These are phyloP conservation scores for Microtus pennsylvanicus DNA, from an alignment of 2,113 vertebrate genomes.

Conservation along the genomic window DNA sequence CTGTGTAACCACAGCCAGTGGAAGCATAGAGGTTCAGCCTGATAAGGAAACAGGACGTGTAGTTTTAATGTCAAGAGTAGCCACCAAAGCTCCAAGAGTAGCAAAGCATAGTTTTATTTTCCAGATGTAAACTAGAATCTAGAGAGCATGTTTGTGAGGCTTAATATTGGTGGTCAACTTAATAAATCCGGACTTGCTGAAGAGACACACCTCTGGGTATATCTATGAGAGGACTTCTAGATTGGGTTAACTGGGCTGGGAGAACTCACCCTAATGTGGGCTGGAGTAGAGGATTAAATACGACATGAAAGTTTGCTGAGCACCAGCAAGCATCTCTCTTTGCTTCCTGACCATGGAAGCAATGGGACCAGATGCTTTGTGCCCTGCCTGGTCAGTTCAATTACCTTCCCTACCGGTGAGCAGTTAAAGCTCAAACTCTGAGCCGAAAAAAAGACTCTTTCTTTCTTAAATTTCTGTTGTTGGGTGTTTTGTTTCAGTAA, in stretches of 20 bases:
- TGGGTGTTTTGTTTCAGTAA: neutral
- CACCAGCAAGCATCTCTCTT: neutral
- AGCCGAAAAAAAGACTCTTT: neutral
- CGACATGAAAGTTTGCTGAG: neutral
- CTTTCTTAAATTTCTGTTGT: neutral
- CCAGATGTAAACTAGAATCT: neutral
- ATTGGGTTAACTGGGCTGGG: neutral
- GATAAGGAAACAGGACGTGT: neutral
- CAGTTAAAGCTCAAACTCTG: neutral
- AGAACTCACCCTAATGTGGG: neutral
- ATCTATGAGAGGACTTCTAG: neutral
- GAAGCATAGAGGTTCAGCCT: slow-evolving; percentile 1
- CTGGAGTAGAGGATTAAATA: neutral
- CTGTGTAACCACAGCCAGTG: neutral
- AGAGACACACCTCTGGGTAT: neutral
- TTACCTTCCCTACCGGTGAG: neutral
- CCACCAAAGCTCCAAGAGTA: neutral
- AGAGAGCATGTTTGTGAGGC: neutral
- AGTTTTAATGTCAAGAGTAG: neutral
- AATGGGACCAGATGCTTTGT: neutral
- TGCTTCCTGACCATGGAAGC: neutral
- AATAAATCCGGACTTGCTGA: neutral
- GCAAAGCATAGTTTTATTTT: neutral
- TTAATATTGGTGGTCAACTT: neutral
- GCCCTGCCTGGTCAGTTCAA: neutral